Evolutionary conservation across 1,140 invertebrate species (phyloP), one percentile per base, ranked within the genome.

Genomic region (Popillia japonica): DNA sequence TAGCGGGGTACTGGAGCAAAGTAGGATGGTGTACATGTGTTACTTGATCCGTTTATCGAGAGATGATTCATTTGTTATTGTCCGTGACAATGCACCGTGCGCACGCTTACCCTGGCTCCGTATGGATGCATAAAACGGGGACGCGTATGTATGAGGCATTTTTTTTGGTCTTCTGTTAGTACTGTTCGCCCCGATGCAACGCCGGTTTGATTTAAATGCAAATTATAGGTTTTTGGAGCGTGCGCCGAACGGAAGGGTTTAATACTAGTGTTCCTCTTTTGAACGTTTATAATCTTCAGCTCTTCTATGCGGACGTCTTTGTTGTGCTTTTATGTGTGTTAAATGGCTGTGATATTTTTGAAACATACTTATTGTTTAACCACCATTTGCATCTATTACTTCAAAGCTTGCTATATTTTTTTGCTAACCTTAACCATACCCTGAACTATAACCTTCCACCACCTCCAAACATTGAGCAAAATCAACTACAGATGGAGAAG

Each of bases 31-130:
- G 14, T 77, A 41, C 81, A 80, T 82, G 80, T 82, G 82, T 83
- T 83, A 83, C 82, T 83, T 81, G 82, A 83, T 83, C 82, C 82
- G 79, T 83, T 83, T 83, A 83, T 83, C 82, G 78, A 75, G 80
- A 80, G 82, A 83, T 83, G 82, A 83, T 83, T 83, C 82, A 83
- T 82, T 83, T 83, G 82, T 82, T 82, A 83, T 83, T 83, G 81
- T 82, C 80, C 82, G 40, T 77, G 78, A 77, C 81, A 78, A 80
- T 80, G 61, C 77, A 80, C 79, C 79, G 75, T 79, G 61, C 34
- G 40, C 61, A 55, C 42, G 75, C 55, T 76, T 76, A 27, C 22
- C 22, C 42, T 76, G 40, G n/a, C 42, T 76, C 9, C 72, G 76
- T 55, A 78, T 61, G 74, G 59, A 61, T 23, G 27, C 22, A 42